phyloP scores from a whole-genome alignment of 2,113 vertebrate genomes.

The Sarotherodon lohbergeri region DNA sequence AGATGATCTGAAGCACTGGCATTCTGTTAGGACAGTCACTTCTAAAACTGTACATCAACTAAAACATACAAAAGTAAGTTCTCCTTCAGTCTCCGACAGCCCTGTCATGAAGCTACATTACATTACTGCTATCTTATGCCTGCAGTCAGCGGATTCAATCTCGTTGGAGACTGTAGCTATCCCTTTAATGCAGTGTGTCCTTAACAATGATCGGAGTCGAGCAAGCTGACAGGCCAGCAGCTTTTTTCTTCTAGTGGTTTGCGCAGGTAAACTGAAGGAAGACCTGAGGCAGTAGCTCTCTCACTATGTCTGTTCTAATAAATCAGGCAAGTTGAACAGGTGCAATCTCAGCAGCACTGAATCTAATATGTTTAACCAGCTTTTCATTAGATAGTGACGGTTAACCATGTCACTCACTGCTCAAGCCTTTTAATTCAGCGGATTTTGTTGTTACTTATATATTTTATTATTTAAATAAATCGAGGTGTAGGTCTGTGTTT shows the following conservation, averaged over 20 bases:
- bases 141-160: not conserved
- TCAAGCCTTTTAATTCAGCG: not conserved
- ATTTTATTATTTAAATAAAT: not conserved
- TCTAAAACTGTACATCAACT: not conserved
- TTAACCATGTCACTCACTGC: not conserved
- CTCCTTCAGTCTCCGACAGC: not conserved
- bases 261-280: not conserved
- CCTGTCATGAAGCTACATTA: not conserved
- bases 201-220: not conserved
- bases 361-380: not conserved
- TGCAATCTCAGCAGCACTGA: not conserved
- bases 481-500: not conserved
- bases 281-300: not conserved
- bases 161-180: not conserved
- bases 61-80: not conserved
- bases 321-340: not conserved
- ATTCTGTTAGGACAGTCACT: not conserved
- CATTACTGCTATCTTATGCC: not conserved
- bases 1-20: rapidly evolving
- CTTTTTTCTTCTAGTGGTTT: not conserved
- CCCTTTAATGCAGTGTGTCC: not conserved
- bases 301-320: not conserved
- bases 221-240: not conserved
- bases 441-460: not conserved
- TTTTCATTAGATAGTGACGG: not conserved